phyloP scores from a whole-genome alignment of 92 coral and sea anemone species.

The Phenganax stokvisi region DNA sequence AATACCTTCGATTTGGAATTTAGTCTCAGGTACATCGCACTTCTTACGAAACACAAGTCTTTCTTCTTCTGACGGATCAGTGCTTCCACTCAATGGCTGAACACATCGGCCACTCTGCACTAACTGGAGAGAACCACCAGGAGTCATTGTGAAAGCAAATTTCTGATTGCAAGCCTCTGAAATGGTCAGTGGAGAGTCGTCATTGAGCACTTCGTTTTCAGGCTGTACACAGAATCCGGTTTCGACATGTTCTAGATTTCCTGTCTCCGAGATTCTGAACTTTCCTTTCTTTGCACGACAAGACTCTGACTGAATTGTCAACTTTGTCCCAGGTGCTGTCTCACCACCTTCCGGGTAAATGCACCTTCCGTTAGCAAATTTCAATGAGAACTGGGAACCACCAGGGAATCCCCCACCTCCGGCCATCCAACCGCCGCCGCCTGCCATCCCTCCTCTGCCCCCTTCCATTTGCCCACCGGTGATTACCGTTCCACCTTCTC shows the following conservation, averaged over 20 bases:
- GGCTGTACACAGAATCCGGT: constrained; percentile 6
- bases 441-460: not conserved
- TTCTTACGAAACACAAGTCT: not conserved
- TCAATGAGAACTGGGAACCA: not conserved
- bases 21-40: not conserved
- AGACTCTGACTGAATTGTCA: not conserved
- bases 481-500: not conserved
- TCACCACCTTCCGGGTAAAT: not conserved
- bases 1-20: constrained; percentile 1
- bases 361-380: not conserved
- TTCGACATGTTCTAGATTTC: not conserved
- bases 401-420: constrained; percentile 1
- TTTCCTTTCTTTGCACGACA: not conserved
- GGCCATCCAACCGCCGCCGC: not conserved
- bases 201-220: not conserved
- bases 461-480: not conserved
- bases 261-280: not conserved
- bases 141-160: not conserved
- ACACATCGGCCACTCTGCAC: not conserved
- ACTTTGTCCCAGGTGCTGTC: not conserved
- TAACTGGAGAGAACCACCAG: not conserved
- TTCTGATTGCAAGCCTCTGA: not conserved
- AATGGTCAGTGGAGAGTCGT: not conserved
- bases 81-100: not conserved
- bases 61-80: not conserved